phyloP scores from a whole-genome alignment of 2,888 invertebrate genomes.

The Latrodectus elegans region DNA sequence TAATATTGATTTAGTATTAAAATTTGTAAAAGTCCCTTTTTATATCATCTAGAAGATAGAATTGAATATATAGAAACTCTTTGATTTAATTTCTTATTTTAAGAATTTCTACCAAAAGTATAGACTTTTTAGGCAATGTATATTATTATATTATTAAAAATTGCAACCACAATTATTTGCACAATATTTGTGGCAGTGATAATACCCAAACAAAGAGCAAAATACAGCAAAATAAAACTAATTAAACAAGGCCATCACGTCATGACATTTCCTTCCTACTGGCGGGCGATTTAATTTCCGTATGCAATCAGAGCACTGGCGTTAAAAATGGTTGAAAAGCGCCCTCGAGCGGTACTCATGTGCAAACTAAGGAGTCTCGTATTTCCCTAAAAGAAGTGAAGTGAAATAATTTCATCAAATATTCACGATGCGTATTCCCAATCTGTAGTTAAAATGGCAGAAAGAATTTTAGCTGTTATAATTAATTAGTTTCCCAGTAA shows the following conservation, averaged over 20 bases:
- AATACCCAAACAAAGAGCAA: constrained; percentile 14
- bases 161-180: not conserved
- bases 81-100: no score
- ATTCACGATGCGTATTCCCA: constrained; percentile 36
- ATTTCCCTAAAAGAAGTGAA: not conserved
- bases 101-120: no score
- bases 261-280: constrained; percentile 42
- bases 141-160: no score
- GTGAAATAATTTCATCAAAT: constrained; percentile 52
- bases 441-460: constrained; percentile 8
- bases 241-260: constrained; percentile 36
- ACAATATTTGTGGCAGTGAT: not conserved
- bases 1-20: no score
- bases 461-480: constrained; percentile 36
- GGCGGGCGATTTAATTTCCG: constrained; percentile 60
- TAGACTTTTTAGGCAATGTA: no score
- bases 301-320: constrained; percentile 43
- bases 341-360: constrained; percentile 17
- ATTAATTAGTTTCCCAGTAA: constrained; percentile 62
- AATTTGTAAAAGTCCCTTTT: no score
- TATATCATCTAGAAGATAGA: no score
- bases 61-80: no score
- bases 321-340: constrained; percentile 44
- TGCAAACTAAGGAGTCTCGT: constrained; percentile 1
- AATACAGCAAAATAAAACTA: constrained; percentile 25